Evolutionary conservation across 1,140 invertebrate genomes (phyloP).

Genomic region (Ditylenchus dipsaci): DNA sequence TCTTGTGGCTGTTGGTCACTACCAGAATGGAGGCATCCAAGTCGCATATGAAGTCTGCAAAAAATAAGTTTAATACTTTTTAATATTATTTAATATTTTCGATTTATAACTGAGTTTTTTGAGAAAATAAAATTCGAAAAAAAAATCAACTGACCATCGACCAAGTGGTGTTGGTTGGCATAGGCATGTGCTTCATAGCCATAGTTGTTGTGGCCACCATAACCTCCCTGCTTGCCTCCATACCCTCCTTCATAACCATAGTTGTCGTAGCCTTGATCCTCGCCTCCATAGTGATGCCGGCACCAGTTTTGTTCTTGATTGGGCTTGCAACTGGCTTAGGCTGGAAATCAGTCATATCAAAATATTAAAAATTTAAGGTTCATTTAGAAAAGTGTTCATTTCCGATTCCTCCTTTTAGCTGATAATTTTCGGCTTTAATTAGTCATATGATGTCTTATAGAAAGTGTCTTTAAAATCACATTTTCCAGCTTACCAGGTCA

Average conservation of each 20-base stretch:
- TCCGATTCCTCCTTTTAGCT: too few relatives aligned
- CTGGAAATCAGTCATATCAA: too few relatives aligned
- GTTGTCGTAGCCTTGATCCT: neutral
- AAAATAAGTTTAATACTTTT: neutral
- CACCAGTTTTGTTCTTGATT: neutral
- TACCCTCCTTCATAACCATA: neutral
- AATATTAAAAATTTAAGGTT: too few relatives aligned
- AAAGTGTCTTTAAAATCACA: too few relatives aligned
- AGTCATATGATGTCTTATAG: too few relatives aligned
- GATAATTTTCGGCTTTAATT: too few relatives aligned
- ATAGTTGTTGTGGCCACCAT: neutral
- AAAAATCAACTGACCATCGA: neutral
- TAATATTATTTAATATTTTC: neutral
- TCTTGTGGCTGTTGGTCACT: neutral
- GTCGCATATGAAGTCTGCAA: neutral
- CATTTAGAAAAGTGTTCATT: too few relatives aligned
- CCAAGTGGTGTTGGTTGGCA: neutral
- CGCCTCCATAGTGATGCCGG: neutral
- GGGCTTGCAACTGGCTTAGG: too few relatives aligned
- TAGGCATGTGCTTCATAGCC: neutral
- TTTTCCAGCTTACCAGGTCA: too few relatives aligned
- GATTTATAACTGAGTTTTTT: too few relatives aligned
- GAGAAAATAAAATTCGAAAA: too few relatives aligned
- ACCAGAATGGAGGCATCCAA: slow-evolving; percentile 1
- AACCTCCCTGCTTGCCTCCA: neutral